Conservation (phyloP, 2,113 vertebrate species). For the Gopherus flavomarginatus region DNA sequence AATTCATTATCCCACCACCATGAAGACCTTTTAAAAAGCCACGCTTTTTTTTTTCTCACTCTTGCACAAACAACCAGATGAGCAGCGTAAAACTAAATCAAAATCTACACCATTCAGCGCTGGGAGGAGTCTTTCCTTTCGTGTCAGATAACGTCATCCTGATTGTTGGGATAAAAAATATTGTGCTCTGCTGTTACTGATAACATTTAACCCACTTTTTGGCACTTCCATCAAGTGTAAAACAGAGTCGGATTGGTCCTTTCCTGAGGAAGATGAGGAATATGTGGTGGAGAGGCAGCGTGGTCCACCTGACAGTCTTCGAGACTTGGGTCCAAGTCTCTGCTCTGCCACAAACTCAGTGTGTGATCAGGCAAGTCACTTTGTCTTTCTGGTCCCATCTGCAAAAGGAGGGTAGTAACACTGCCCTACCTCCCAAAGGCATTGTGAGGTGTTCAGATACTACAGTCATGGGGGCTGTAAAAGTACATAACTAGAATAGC, state of each 20-base stretch:
- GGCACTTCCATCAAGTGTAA: background rate
- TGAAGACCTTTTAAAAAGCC: fast-evolving
- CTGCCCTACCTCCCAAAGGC: background rate
- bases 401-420: background rate
- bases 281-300: background rate
- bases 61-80: background rate
- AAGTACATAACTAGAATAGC: background rate
- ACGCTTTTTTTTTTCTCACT: fast-evolving
- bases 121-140: background rate
- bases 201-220: background rate
- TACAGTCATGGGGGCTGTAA: background rate
- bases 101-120: background rate
- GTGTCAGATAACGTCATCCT: background rate
- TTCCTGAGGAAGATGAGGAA: background rate
- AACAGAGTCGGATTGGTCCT: background rate
- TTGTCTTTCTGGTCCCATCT: background rate
- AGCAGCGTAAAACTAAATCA: background rate
- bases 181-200: background rate
- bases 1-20: background rate
- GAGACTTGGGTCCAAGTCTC: background rate
- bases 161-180: background rate
- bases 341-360: background rate
- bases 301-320: background rate
- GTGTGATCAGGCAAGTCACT: background rate
- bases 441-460: background rate